Evolutionary conservation across 2,888 invertebrate species (phyloP).

Genomic region (Perizoma affinitatum): DNA sequence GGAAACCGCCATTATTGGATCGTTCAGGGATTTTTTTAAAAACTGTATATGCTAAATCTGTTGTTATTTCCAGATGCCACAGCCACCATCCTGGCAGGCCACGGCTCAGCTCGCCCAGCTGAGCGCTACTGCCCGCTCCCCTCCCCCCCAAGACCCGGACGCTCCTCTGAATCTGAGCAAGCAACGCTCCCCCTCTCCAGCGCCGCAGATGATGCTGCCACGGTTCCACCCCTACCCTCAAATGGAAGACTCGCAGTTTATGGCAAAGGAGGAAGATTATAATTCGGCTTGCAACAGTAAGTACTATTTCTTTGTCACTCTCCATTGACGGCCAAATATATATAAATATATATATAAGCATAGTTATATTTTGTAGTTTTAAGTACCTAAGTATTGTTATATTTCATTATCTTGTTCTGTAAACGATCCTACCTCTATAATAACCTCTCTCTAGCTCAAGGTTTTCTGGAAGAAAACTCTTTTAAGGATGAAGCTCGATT

Average conservation of each 20-base stretch:
- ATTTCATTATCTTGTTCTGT: no score
- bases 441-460: no score
- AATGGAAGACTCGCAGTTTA: slow-evolving; percentile 72
- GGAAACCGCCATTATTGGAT: no score
- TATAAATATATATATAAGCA: no score
- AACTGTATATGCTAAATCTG: background rate
- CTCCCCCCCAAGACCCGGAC: slow-evolving; percentile 88
- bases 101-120: slow-evolving; percentile 90
- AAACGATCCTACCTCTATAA: no score
- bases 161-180: slow-evolving; percentile 95
- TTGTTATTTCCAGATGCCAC: slow-evolving; percentile 63
- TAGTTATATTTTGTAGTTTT: no score
- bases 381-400: no score
- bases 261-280: slow-evolving; percentile 75
- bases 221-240: slow-evolving; percentile 80
- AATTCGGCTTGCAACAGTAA: slow-evolving; percentile 72
- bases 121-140: slow-evolving; percentile 82
- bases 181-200: slow-evolving; percentile 88
- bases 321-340: no score
- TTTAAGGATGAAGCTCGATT: no score
- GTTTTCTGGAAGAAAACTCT: no score
- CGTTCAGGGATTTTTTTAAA: no score
- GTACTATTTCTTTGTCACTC: slow-evolving; percentile 40
- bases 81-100: slow-evolving; percentile 86
- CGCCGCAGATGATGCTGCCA: slow-evolving; percentile 81